Evolutionary conservation across 2,113 vertebrate species (phyloP).

Genomic region (Capreolus pygargus): DNA sequence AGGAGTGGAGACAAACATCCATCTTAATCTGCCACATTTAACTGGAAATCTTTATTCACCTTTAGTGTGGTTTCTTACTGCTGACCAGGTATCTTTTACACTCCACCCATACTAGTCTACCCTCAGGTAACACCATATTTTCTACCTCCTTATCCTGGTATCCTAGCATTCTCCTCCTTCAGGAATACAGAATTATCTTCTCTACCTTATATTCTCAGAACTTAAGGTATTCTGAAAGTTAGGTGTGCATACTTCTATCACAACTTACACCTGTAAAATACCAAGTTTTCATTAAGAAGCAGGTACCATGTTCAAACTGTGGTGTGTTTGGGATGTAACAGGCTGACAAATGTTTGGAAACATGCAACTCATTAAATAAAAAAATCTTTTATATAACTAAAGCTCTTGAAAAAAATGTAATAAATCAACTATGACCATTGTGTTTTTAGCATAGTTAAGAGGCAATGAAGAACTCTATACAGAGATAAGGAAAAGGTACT

Average conservation of each 20-base stretch:
- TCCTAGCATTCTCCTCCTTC: neutral
- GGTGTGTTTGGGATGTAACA: neutral
- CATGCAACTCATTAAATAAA: neutral
- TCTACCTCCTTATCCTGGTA: neutral
- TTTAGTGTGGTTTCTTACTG: slow-evolving; percentile 33
- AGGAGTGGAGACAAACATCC: neutral
- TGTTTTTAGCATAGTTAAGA: neutral
- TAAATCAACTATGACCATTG: neutral
- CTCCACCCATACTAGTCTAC: neutral
- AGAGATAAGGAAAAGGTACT: neutral
- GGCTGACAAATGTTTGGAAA: neutral
- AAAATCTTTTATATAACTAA: neutral
- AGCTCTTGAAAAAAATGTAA: neutral
- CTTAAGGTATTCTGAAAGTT: neutral
- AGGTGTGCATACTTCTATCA: neutral
- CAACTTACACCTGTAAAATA: neutral
- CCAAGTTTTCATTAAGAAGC: slow-evolving; percentile 18
- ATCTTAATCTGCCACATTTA: slow-evolving; percentile 34
- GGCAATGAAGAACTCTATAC: neutral
- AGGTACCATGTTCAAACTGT: neutral
- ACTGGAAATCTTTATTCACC: neutral
- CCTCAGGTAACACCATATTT: neutral
- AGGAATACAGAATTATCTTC: neutral
- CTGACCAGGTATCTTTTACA: neutral
- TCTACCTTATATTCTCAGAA: neutral